A percentile compares a stretch with the other conserved stretches of the same genome.
phyloP scores from a whole-genome alignment of 1,140 invertebrate genomes.

The Drosophila tsacasi region DNA sequence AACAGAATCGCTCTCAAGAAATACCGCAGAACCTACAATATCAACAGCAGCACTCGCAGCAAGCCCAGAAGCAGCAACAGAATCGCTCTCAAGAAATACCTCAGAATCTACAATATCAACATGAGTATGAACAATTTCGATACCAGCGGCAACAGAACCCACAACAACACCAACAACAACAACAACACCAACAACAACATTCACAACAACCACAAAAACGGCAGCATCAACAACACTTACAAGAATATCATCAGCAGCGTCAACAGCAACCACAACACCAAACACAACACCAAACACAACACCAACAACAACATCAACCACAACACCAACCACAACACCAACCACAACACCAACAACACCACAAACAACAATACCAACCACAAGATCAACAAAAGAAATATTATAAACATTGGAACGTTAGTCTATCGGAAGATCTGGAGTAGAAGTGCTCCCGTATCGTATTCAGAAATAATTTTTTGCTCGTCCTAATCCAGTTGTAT shows the following conservation, averaged over 20 bases:
- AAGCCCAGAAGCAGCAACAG: not conserved
- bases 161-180: not conserved
- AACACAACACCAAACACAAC: not conserved
- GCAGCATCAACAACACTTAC: not conserved
- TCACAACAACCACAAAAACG: not conserved
- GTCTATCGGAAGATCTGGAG: not conserved
- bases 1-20: not conserved
- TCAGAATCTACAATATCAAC: not conserved
- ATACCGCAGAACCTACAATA: not conserved
- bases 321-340: not conserved
- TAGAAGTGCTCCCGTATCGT: not conserved
- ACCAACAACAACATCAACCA: not conserved
- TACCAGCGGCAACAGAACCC: not conserved
- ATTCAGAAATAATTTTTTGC: not conserved
- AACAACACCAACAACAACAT: not conserved
- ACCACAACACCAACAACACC: not conserved
- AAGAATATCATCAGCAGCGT: not conserved
- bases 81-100: not conserved
- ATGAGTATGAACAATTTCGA: conserved; percentile 1
- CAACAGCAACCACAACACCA: not conserved
- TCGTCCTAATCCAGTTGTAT: too few species aligned
- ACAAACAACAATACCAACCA: not conserved
- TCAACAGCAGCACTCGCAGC: not conserved
- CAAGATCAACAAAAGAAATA: too few species aligned
- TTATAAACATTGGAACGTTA: not conserved